Base-by-base conservation (phyloP, 1,140 invertebrate genomes). In the Belonocnema kinseyi region DNA sequence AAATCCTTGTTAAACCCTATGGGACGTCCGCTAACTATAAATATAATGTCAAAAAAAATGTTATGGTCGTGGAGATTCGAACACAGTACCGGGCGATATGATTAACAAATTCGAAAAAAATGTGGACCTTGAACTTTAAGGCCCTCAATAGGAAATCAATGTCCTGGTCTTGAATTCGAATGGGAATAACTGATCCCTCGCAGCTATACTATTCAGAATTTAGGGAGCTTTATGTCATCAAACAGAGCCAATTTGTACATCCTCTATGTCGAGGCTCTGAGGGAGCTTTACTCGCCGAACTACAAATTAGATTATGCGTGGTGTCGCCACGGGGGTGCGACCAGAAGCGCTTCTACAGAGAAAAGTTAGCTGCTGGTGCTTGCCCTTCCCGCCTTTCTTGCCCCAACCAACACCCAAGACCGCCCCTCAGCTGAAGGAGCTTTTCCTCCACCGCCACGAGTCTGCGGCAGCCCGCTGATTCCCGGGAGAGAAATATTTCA, bases 261-360 rank as follows among this genome's bases (percentile, higher is more conserved):
- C 61, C 61, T 66, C 61, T 66, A 40, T 26, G 61, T 33, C 16
- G 17, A 19, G 8, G 21, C 54, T 56, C 17, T 19, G 26, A 14
- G 26, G 13, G 26, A 66, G 61, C 33, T 66, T 66, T 66, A 78
- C 73, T 77, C 66, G 70, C 70, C 73, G 50, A 78, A 80, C 76
- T 82, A 79, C 80, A 83, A 83, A 83, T 83, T 83, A 82, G 82
- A 83, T 83, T 82, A 82, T 72, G 80, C 78, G 75, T 58, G 77
- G 74, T 78, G 78, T 81, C 77, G 78, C 80, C 72, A 66, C 77
- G 74, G 82, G 82, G 77, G 75, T 75, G 53, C 54, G 72, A 75
- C 19, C 21, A 61, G 21, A 33, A 61, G 26, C 58, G 54, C 72
- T 76, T 74, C 72, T 80, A 46, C 77, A 33, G 73, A 76, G 76